Percentiles rank a stretch among this genome's conserved stretches.
These are phyloP conservation scores for Leptinotarsa texana DNA, from an alignment of 1,140 invertebrate genomes.

Conservation along the genomic window DNA sequence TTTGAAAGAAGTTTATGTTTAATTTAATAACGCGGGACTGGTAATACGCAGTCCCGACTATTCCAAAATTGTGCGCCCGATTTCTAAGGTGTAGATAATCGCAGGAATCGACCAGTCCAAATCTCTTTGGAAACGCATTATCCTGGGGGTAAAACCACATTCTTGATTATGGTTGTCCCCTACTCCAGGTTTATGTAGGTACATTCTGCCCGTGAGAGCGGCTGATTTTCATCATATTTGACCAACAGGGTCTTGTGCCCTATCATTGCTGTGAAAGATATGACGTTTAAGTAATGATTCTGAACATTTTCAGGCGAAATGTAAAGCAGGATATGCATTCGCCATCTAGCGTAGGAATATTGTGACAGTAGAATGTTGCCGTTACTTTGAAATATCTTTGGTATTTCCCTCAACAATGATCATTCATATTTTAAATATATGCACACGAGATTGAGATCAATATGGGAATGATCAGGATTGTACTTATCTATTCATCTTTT, in stretches of 20 bases:
- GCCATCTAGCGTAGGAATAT: background rate
- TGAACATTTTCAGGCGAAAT: too few species aligned
- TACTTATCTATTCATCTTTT: background rate
- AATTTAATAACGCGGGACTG: constrained; percentile 27
- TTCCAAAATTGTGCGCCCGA: constrained; percentile 30
- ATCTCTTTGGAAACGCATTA: constrained; percentile 36
- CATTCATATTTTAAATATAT: background rate
- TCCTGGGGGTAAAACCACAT: constrained; percentile 31
- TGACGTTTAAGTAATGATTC: background rate
- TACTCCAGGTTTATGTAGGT: constrained; percentile 26
- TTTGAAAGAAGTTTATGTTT: background rate
- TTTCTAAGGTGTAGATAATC: constrained; percentile 36
- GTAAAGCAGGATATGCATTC: background rate
- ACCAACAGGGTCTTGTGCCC: background rate
- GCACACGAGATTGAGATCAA: background rate
- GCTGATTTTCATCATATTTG: constrained; percentile 23
- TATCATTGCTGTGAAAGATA: background rate
- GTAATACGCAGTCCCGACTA: constrained; percentile 27
- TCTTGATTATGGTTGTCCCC: constrained; percentile 39
- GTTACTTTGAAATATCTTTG: background rate
- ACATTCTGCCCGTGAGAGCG: too few species aligned
- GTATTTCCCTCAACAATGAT: background rate
- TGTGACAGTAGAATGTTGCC: background rate
- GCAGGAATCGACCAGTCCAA: constrained; percentile 37
- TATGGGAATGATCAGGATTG: background rate